A percentile compares a stretch with the other conserved stretches of the same genome.
Evolutionary conservation across 2,888 invertebrate species (phyloP).

Genomic region (Hypomecis atomaria): DNA sequence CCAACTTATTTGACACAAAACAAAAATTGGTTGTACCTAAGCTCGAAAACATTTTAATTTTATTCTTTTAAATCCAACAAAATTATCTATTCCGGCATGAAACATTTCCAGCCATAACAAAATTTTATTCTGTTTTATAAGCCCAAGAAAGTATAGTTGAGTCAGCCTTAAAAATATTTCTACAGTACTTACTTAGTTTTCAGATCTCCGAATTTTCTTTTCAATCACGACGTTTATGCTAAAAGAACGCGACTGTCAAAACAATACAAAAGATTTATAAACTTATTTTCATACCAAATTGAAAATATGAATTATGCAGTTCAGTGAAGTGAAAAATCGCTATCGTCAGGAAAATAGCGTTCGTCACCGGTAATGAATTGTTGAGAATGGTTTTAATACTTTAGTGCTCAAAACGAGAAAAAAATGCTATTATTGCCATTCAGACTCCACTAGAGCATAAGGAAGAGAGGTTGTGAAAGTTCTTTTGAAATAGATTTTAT

Average conservation of each 20-base stretch:
- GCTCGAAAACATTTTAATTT: too few species aligned
- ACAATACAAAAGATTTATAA: not conserved
- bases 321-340: constrained; percentile 25
- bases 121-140: not conserved
- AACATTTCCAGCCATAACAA: too few species aligned
- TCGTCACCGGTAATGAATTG: constrained; percentile 11
- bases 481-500: too few species aligned
- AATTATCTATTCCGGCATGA: too few species aligned
- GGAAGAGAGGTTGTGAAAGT: not conserved
- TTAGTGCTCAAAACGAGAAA: not conserved
- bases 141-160: too few species aligned
- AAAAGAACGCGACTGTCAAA: not conserved
- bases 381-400: constrained; percentile 9
- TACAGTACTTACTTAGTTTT: too few species aligned
- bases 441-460: too few species aligned
- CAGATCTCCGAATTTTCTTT: too few species aligned
- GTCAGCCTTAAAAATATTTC: too few species aligned
- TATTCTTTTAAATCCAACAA: too few species aligned
- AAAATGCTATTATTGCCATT: not conserved
- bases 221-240: not conserved
- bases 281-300: constrained; percentile 21
- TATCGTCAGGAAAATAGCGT: constrained; percentile 4
- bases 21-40: too few species aligned
- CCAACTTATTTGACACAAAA: too few species aligned
- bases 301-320: constrained; percentile 21